These are phyloP conservation scores for Macrophya annulata DNA, from an alignment of 2,888 invertebrate species.

Conservation along the genomic window DNA sequence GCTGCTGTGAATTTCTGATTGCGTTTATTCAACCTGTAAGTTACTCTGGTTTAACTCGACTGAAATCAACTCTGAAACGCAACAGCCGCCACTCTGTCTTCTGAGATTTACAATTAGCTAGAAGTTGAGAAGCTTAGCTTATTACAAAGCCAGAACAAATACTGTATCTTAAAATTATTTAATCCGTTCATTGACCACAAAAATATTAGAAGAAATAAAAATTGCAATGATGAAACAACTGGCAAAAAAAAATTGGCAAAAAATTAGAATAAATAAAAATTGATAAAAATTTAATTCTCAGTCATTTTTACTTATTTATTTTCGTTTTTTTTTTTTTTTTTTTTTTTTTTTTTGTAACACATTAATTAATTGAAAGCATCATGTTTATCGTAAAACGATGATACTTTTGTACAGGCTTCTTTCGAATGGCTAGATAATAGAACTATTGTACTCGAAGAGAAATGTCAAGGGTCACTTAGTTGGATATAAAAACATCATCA, in stretches of 20 bases:
- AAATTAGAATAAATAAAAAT: neutral
- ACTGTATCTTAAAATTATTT: neutral
- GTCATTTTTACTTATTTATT: no score
- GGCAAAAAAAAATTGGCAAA: no score
- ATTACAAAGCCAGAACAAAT: neutral
- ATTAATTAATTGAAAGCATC: neutral
- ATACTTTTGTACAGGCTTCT: neutral
- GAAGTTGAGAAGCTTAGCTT: slow-evolving; percentile 22
- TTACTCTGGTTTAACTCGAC: slow-evolving; percentile 46
- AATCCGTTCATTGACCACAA: neutral
- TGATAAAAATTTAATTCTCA: neutral
- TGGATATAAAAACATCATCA: slow-evolving; percentile 36
- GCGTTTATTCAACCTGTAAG: slow-evolving; percentile 54
- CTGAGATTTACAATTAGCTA: slow-evolving; percentile 51
- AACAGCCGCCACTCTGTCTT: slow-evolving; percentile 31
- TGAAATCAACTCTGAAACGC: slow-evolving; percentile 43
- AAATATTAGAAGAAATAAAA: neutral
- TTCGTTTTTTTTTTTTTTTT: neutral
- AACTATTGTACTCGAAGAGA: slow-evolving; percentile 34
- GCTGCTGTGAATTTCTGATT: slow-evolving; percentile 53
- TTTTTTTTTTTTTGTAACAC: neutral
- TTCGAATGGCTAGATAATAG: neutral
- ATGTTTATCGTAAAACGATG: slow-evolving; percentile 5
- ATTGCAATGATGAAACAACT: no score
- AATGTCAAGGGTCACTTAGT: slow-evolving; percentile 48